Conservation (phyloP, 2,888 invertebrate species). For the Vandiemenella viatica region DNA sequence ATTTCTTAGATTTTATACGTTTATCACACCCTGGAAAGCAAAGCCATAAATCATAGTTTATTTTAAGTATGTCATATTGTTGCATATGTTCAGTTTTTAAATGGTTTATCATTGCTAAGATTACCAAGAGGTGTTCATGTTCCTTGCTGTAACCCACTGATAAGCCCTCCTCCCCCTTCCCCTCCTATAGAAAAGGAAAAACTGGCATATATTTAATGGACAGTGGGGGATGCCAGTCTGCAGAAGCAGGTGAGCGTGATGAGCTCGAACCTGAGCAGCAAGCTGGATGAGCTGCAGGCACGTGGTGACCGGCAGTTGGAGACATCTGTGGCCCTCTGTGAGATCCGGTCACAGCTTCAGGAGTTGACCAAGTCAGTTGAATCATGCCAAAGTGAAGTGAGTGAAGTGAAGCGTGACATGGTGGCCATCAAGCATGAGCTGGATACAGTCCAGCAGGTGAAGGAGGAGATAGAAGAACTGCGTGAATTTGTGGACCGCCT, state of each 20-base stretch:
- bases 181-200: too few species aligned
- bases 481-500: conserved; percentile 82
- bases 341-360: conserved; percentile 82
- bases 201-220: too few species aligned
- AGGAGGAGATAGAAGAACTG: conserved; percentile 86
- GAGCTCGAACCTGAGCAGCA: conserved; percentile 90
- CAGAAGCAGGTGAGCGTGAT: conserved; percentile 96
- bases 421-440: conserved; percentile 87
- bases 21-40: too few species aligned
- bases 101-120: too few species aligned
- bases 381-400: conserved; percentile 87
- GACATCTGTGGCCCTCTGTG: conserved; percentile 85
- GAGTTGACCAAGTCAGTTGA: conserved; percentile 88
- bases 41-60: too few species aligned
- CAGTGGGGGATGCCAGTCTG: conserved; percentile 46
- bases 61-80: too few species aligned
- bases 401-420: conserved; percentile 87
- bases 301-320: conserved; percentile 75
- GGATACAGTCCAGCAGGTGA: conserved; percentile 87
- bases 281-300: conserved; percentile 88
- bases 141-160: too few species aligned
- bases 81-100: too few species aligned
- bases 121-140: too few species aligned
- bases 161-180: too few species aligned
- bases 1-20: too few species aligned